Evolutionary conservation across 2,113 vertebrate species (phyloP), one percentile per base, ranked within the genome.

Genomic region (Columbina picui): DNA sequence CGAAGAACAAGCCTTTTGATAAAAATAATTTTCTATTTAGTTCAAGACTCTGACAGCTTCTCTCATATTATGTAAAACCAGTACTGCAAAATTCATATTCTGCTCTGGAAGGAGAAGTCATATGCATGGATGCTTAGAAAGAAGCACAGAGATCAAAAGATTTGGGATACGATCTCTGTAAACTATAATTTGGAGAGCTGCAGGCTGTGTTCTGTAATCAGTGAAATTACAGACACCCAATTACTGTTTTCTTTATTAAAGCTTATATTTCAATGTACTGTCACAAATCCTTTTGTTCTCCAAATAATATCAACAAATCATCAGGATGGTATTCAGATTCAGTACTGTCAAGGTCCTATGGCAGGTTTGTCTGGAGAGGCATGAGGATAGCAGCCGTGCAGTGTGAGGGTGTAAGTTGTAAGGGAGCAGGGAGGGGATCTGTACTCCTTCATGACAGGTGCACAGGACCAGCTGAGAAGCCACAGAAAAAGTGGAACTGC

Each of bases 111-210:
- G 68, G 27, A 81, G 69, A 84, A 95, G 50, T 53, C 49, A 73
- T 23, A 22, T 14, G 20, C 89, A 88, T 84, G 69, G 59, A 55
- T 73, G 53, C 61, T 90, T 87, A 71, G 52, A 59, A 93, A 93
- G 76, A 93, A 88, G 56, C 64, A 85, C 17, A 79, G 64, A 82
- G 83, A 88, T 91, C 78, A 93, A 88, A 94, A 85, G 38, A 96
- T 76, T 80, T 67, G 36, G 67, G 81, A 92, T 95, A 39, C 69
- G 41, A 84, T 93, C 84, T 90, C 77, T 59, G 70, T 82, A 97
- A 96, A 95, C 93, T 96, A 21, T 97, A 96, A 97, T 97, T 97
- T 97, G 63, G 85, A 84, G 61, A 74, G 85, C 94, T 93, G 92
- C 87, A 93, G 87, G 80, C 83, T 94, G 79, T 93, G 70, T 96